Percentiles rank a stretch among this genome's conserved stretches.
phyloP scores from a whole-genome alignment of 2,797 vertebrate species.

The Molossus molossus region DNA sequence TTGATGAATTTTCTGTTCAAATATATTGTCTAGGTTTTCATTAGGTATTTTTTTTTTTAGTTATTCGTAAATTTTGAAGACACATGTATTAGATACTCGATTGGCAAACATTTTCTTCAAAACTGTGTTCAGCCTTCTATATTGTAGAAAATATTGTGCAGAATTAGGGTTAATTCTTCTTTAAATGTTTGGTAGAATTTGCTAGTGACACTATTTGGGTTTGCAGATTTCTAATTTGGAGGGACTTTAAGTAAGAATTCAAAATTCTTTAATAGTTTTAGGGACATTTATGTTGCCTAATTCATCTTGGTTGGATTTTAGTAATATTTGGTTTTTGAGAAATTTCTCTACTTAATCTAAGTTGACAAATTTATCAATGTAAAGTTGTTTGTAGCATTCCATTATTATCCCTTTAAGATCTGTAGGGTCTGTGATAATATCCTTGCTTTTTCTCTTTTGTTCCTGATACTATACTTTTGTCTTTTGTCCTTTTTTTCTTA shows the following conservation, averaged over 20 bases:
- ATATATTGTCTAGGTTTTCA: neutral
- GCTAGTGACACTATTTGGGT: neutral
- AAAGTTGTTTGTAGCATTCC: neutral
- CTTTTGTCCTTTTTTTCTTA: neutral
- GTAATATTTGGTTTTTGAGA: neutral
- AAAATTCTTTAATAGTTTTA: neutral
- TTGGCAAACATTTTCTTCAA: neutral
- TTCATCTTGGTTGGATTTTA: neutral
- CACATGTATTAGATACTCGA: neutral
- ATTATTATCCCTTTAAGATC: neutral
- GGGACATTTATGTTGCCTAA: neutral
- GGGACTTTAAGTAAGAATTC: neutral
- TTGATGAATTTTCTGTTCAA: neutral
- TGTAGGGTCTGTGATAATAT: neutral
- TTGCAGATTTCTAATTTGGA: neutral
- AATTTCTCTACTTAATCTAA: neutral
- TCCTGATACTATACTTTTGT: neutral
- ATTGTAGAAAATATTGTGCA: neutral
- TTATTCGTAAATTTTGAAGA: neutral
- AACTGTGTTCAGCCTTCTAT: neutral
- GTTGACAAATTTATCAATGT: neutral
- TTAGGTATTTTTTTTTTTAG: neutral
- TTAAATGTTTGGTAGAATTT: conserved; percentile 34
- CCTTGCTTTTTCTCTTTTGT: neutral
- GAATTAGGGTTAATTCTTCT: neutral